Evolutionary conservation across 2,113 vertebrate species (phyloP).

Genomic region (Dicrurus megarhynchus): DNA sequence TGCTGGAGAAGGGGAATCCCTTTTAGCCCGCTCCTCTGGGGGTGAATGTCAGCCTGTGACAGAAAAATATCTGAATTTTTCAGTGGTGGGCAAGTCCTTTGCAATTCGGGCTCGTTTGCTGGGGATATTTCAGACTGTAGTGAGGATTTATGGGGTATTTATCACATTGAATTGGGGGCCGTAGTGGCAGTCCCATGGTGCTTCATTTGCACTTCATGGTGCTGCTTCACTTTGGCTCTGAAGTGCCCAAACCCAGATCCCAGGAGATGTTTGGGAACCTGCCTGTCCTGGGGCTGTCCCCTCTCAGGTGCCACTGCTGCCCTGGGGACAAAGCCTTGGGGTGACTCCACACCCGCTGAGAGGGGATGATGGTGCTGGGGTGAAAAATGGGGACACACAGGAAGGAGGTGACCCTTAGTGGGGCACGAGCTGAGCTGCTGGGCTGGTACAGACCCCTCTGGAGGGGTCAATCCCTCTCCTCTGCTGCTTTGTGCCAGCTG

Average conservation of each 20-base stretch:
- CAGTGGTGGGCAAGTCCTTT: not conserved
- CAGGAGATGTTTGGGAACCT: not conserved
- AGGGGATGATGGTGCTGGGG: not conserved
- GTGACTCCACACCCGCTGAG: not conserved
- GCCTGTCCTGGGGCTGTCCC: not conserved
- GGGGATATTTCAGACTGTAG: not conserved
- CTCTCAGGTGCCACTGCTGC: not conserved
- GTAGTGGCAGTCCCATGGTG: not conserved
- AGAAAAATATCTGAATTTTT: not conserved
- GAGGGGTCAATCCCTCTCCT: rapidly evolving
- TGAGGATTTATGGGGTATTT: not conserved
- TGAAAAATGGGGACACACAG: not conserved
- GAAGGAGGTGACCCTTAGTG: not conserved
- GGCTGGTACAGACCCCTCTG: not conserved
- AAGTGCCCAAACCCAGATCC: not conserved
- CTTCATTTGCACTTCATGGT: not conserved
- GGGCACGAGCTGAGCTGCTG: not conserved
- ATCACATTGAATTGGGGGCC: not conserved
- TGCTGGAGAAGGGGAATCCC: not conserved
- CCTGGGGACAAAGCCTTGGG: not conserved
- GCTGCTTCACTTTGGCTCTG: not conserved
- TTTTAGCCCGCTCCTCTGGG: not conserved
- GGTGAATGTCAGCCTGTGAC: not conserved
- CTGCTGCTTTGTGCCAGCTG: not conserved
- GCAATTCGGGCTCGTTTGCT: not conserved